Evolutionary conservation across 2,113 vertebrate species (phyloP), one percentile per base, ranked within the genome.

Genomic region (Podarcis cretensis): DNA sequence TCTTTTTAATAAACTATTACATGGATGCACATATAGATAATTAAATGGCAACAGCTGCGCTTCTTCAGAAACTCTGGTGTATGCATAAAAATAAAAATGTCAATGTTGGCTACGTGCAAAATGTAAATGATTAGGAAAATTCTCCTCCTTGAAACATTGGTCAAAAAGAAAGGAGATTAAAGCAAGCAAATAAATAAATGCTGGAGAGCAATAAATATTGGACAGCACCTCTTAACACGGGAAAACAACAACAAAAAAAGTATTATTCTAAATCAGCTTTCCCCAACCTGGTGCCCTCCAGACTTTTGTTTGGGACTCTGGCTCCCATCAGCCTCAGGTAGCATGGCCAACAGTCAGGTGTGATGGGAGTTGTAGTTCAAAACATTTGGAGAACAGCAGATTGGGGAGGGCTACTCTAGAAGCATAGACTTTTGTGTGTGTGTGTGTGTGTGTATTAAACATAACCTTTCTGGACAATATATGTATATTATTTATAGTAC

Each of bases 41-140:
- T 0, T 91, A 89, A 94, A 40, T 77, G 37, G 88, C 68, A 90
- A 91, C 89, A 91, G 90, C 91, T 73, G 73, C 0, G 20, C 90
- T 89, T 92, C 92, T 91, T 85, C 91, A 13, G 86, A 73, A 93
- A 37, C 3, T 3, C 59, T 68, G 12, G 54, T 9, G 32, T 73
- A 66, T 35, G 12, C 43, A 35, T n/a, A 65, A 25, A 73, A 27
- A 20, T 68, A 85, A 89, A 89, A 85, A 89, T 74, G 32, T 57
- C 88, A 35, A 86, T 87, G 85, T 84, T 71, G 8, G 90, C 91
- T 93, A 92, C 94, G 89, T 9, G 91, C 89, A 93, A 90, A 86
- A 95, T 93, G 91, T 84, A 91, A 86, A 81, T 88, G 23, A 74
- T 91, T 86, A 63, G 69, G 30, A 86, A 92, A 91, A 89, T 88